Evolutionary conservation across 1,140 invertebrate species (phyloP), one percentile per base, ranked within the genome.

Genomic region (Protaetia brevitarsis): DNA sequence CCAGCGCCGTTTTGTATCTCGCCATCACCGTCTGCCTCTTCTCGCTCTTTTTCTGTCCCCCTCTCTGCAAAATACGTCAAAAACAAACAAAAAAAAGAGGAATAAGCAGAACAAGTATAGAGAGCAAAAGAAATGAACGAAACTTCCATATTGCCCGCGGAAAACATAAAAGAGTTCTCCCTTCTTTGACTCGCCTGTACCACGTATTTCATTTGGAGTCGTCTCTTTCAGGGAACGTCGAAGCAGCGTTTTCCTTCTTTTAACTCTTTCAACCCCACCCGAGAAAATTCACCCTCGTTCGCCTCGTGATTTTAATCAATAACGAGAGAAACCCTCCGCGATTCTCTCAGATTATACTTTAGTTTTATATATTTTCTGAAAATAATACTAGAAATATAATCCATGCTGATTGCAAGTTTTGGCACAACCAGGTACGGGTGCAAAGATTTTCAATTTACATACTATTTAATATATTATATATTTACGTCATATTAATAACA

Each of bases 251-350:
- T 57, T 66, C 65, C 59, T 63, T 66, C 30, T 36, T 66, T 66
- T 63, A 66, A 66, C 65, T 66, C 65, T 66, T 66, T 66, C 65
- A 57, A 57, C 65, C 65, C 65, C 60, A 57, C 65, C 41, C 41
- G 41, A 51, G 41, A 51, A 51, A 51, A 51, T 51, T 51, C 41
- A 51, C 41, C 41, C 41, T 51, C 65, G 23, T 21, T 37, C 16
- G 59, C 65, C 28, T 36, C 65, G 59, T 65, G 41, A 56, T 41
- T 61, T 61, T 66, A 61, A 66, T 66, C 65, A 66, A 66, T 66
- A 66, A 65, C 41, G 41, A 63, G 45, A 51, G 56, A 26, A 66
- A 58, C 56, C 6, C 41, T 62, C 60, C 28, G 28, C 56, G 7
- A 13, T 34, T 21, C 60, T 60, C 31, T 51, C 57, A 51, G 57